phyloP scores from a whole-genome alignment of 2,113 vertebrate species.

The Brienomyrus longianalis region DNA sequence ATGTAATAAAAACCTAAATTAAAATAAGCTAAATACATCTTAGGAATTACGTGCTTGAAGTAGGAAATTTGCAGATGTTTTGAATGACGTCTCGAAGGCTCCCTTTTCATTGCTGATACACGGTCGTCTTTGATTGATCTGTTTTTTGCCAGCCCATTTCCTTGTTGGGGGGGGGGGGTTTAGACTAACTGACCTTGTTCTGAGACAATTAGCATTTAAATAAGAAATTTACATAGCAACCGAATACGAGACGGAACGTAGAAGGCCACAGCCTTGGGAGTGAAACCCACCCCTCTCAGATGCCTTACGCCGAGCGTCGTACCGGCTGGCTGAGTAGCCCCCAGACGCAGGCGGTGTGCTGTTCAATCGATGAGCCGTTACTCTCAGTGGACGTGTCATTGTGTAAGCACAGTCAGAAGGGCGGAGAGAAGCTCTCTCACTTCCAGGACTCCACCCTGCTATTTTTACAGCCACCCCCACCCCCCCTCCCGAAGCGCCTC shows the following conservation, averaged over 20 bases:
- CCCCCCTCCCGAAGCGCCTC: neutral
- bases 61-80: constrained; percentile 45
- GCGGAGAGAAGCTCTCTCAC: neutral
- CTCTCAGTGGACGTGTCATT: neutral
- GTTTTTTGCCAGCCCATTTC: constrained; percentile 39
- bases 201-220: constrained; percentile 61
- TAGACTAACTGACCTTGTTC: constrained; percentile 47
- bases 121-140: constrained; percentile 46
- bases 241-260: constrained; percentile 43
- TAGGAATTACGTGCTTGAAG: constrained; percentile 38
- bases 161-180: neutral
- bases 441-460: neutral
- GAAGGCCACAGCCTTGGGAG: constrained; percentile 37
- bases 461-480: neutral
- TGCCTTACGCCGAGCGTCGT: neutral
- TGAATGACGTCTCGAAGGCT: constrained; percentile 26
- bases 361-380: neutral
- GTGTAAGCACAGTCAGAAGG: neutral
- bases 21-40: constrained; percentile 43
- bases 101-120: constrained; percentile 42
- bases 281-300: neutral
- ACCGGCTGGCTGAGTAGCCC: neutral
- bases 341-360: too few relatives aligned
- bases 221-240: constrained; percentile 43
- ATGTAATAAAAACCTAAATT: constrained; percentile 30